Evolutionary conservation across 2,888 invertebrate genomes (phyloP), one percentile per base, ranked within the genome.

Genomic region (Andrena camellia): DNA sequence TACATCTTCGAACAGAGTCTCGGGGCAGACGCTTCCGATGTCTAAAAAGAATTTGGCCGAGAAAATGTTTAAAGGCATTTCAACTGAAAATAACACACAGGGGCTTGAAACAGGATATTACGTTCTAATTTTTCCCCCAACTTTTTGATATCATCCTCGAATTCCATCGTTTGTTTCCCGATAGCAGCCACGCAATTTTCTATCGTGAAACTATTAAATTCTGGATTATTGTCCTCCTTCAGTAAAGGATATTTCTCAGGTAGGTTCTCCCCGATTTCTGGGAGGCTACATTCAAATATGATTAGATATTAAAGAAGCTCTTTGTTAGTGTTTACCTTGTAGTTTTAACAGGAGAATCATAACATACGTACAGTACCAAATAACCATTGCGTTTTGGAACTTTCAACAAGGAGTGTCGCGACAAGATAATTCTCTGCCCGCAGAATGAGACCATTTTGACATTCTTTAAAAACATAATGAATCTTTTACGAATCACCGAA

Each of bases 111-210:
- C 10, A 2, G 1, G 13, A 42, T 42, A 88, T 88, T 93, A 94
- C 95, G 93, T 90, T 94, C 91, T 29, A 97, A 90, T 50, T 94
- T 94, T 69, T 95, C 94, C 92, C 97, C 98, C 68, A 98, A 94
- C 54, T 96, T 95, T 91, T 95, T 95, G 0, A 98, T 95, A 20
- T 96, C 96, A 89, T 96, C 96, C 94, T 99, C 98, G 91, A 97
- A 97, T 78, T 97, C 97, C 48, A 97, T 94, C 0, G 97, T 96
- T 90, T 98, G 97, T 93, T 97, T 97, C 42, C 97, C 98, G 87
- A 98, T 96, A 5, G 97, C 97, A 1, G 97, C 97, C 79, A 97
- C 95, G 93, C 98, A 98, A 94, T 97, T 97, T 93, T 98, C 97
- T 64, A 98, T 97, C 1, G 97, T 96, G 26, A 98, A 95, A 82